These are phyloP conservation scores for Euleptes europaea DNA, from an alignment of 2,113 vertebrate species.

Conservation along the genomic window DNA sequence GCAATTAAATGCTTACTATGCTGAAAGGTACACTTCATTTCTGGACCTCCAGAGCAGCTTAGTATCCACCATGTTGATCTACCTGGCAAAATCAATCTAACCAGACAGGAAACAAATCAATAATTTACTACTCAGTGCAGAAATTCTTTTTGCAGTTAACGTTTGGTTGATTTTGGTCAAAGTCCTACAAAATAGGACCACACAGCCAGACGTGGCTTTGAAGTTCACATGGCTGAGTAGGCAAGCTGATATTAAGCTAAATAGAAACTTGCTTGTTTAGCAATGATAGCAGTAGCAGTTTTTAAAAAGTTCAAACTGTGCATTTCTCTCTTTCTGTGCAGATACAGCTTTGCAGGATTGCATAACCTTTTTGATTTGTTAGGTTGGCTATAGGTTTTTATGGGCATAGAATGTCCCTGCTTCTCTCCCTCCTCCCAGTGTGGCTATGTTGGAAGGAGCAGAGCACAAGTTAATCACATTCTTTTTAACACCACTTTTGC, in stretches of 20 bases:
- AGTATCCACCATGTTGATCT: not conserved
- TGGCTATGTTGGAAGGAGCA: no score
- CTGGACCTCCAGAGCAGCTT: not conserved
- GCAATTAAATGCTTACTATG: not conserved
- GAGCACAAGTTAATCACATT: no score
- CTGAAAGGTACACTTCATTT: not conserved
- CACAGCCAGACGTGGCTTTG: not conserved
- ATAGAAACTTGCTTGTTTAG: not conserved
- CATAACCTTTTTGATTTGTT: not conserved
- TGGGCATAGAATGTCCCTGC: no score
- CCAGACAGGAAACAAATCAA: not conserved
- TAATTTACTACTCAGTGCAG: not conserved
- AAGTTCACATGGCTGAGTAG: constrained; percentile 5
- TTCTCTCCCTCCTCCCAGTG: no score
- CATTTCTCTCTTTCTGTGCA: not conserved
- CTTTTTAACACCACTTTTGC: no score
- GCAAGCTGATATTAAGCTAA: constrained; percentile 7
- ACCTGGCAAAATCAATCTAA: not conserved
- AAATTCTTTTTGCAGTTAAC: not conserved
- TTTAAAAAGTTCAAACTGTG: not conserved
- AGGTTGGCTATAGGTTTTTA: no score
- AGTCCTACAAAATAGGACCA: not conserved
- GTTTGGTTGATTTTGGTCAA: constrained; percentile 13
- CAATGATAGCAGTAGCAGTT: not conserved
- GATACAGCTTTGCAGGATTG: not conserved